These are phyloP conservation scores for Fundulus diaphanus DNA, from an alignment of 2,797 vertebrate species.

Conservation along the genomic window DNA sequence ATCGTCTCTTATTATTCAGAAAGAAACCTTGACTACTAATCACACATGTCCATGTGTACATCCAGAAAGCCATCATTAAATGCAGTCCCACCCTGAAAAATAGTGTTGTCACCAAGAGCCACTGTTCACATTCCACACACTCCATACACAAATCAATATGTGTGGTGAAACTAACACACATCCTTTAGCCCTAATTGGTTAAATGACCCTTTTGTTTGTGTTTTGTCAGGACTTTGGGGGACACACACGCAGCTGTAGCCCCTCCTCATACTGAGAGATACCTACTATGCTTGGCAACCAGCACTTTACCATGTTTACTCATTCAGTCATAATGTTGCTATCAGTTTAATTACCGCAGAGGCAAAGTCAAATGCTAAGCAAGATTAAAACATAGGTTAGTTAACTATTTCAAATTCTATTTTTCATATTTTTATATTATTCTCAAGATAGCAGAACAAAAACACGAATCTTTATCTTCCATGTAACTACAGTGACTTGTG, in stretches of 20 bases:
- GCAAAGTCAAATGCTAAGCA: not conserved
- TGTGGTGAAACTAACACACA: slow-evolving; percentile 6
- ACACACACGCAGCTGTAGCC: not conserved
- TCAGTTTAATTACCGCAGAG: slow-evolving; percentile 2
- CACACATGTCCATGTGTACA: not conserved
- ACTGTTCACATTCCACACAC: slow-evolving; percentile 6
- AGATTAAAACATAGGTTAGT: not conserved
- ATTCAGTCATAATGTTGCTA: slow-evolving; percentile 4
- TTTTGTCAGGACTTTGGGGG: slow-evolving; percentile 2
- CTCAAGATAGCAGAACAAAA: not conserved
- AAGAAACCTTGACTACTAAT: not conserved
- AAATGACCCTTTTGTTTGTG: slow-evolving; percentile 11
- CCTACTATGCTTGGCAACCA: slow-evolving; percentile 7
- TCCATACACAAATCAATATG: slow-evolving; percentile 13
- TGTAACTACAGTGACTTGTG: not conserved
- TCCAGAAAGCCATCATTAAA: slow-evolving; percentile 4
- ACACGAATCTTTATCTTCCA: not conserved
- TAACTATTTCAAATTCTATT: not conserved
- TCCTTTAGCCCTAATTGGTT: slow-evolving; percentile 8
- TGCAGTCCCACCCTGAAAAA: not conserved
- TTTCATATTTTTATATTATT: no score
- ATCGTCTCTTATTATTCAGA: not conserved
- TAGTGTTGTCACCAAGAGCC: slow-evolving; percentile 1
- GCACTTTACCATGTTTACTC: slow-evolving; percentile 10
- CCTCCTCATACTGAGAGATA: not conserved